Conservation (phyloP, 2,888 invertebrate species). For the Euzophera pinguis region DNA sequence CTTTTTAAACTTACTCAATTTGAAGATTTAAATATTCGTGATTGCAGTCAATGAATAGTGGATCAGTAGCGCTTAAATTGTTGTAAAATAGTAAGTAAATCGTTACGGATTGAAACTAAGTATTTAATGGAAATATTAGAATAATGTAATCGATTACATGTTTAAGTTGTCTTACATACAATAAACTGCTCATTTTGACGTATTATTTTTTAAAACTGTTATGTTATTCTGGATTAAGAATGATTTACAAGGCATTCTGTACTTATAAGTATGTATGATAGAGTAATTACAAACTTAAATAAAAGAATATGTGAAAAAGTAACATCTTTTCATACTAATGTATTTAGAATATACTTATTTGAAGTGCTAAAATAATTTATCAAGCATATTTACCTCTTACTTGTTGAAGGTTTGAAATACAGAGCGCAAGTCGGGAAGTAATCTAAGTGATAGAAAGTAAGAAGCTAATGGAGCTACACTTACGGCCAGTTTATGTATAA, state of each 20-base stretch:
- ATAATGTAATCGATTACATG: conserved; percentile 17
- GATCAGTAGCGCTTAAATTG: conserved; percentile 27
- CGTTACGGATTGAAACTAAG: conserved; percentile 19
- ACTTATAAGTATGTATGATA: no score
- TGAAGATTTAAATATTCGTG: conserved; percentile 31
- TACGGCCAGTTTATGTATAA: background rate
- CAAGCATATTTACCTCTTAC: no score
- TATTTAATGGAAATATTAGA: no score
- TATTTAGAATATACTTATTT: no score
- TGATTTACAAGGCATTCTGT: no score
- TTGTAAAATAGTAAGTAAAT: conserved; percentile 25
- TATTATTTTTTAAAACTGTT: no score
- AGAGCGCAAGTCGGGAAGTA: background rate
- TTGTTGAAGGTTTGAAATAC: background rate
- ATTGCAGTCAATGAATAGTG: conserved; percentile 26
- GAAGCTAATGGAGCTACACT: background rate
- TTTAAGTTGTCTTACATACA: background rate
- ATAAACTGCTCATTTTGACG: background rate
- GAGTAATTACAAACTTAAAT: no score
- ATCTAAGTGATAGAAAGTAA: background rate
- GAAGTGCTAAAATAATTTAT: no score
- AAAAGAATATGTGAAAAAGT: no score
- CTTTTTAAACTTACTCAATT: conserved; percentile 5
- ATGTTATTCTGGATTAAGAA: no score
- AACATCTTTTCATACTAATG: no score